Conservation (phyloP, 2,797 vertebrate genomes). For the Novumbra hubbsi region DNA sequence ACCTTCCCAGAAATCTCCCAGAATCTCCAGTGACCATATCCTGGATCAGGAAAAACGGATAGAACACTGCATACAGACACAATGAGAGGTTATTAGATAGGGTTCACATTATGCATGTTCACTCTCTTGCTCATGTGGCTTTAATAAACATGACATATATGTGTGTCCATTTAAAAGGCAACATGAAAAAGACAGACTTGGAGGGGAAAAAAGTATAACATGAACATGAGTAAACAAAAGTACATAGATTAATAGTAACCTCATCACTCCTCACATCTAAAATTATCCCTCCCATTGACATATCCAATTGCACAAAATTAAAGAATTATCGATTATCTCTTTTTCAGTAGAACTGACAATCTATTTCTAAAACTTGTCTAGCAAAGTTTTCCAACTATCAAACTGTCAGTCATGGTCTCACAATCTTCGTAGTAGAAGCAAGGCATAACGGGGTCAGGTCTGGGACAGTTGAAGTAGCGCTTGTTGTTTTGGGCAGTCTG, state of each 20-base stretch:
- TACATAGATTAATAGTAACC: no score
- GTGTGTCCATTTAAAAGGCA: background rate
- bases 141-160: background rate
- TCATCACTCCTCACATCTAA: no score
- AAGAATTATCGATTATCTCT: no score
- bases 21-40: constrained; percentile 67
- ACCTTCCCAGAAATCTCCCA: constrained; percentile 61
- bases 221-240: no score
- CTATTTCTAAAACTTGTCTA: background rate
- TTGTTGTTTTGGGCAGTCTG: constrained; percentile 45
- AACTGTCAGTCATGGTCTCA: constrained; percentile 26
- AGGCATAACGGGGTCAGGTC: constrained; percentile 41
- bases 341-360: no score
- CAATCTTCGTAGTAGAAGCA: constrained; percentile 63
- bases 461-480: constrained; percentile 56
- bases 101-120: background rate
- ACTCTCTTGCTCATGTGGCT: background rate
- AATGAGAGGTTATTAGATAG: background rate
- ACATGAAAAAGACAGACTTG: no score
- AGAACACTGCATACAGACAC: constrained; percentile 51
- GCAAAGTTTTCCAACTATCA: background rate
- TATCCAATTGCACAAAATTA: no score
- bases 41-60: constrained; percentile 69
- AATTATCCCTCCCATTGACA: no score
- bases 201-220: no score